Base-by-base conservation (phyloP, 2,113 vertebrate species). In the Microcebus tavaratra region DNA sequence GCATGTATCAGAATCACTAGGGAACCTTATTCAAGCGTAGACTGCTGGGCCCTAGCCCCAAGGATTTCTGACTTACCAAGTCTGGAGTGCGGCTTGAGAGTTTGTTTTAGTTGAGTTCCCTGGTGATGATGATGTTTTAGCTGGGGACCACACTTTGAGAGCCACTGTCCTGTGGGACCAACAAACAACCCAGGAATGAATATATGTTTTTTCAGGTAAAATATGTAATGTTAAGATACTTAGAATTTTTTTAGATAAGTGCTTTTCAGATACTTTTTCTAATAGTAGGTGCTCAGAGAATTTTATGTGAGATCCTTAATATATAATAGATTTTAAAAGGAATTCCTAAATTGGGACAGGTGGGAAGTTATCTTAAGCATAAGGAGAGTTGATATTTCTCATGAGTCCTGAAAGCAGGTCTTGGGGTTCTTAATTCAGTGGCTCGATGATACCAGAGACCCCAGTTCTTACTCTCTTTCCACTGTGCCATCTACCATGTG, bases 291-390 rank as follows among this genome's bases (percentile, higher is more conserved):
- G 84, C 9, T 81, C 31, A 80, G 72, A 84, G 45, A 75, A 31
- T 67, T 90, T 75, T 55, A 57, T 57, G 20, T 80, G 18, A 27
- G 68, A 65, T 11, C 48, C 34, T 21, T 23, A 80, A 8, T 78
- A 57, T 78, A 36, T 27, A 53, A 59, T n/a, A 88, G 39, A 90
- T 90, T 96, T 86, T 8, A 57, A 95, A 93, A 83, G 48, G 31
- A 93, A 75, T 17, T 81, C 29, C 81, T 80, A 61, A 53, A n/a
- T 48, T 76, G 27, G 21, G 36, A 61, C 23, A 76, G 23, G 80
- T 76, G 34, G 42, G 50, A 68, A 50, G n/a, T 29, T 87, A 3
- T 50, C n/a, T 14, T 65, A 57, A 80, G 45, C 75, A 79, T 67
- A 63, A 76, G 50, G 70, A 63, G 63, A 89, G 29, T 91, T 53